Evolutionary conservation across 2,888 invertebrate species (phyloP), one percentile per base, ranked within the genome.

Genomic region (Aphidius colemani): DNA sequence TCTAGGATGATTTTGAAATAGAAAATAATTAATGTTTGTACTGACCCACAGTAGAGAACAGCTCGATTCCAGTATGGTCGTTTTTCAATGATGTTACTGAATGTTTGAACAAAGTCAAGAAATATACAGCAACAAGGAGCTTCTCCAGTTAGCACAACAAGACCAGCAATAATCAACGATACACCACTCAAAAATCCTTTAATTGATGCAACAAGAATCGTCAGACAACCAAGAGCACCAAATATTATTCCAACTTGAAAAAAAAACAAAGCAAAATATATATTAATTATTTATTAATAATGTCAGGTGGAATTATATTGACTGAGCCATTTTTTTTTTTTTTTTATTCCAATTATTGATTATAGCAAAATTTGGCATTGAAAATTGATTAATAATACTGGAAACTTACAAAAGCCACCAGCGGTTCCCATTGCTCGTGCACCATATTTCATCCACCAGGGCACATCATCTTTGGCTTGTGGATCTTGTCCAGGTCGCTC

Each of bases 121-220:
- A 96, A 98, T 85, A 95, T 88, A 84, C 97, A 98, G 84, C 97
- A 98, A 82, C 95, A 98, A 0, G 98, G 98, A 49, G 98, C 97
- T 84, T 98, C 98, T 75, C 97, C 88, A 53, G 92, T 89, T 72
- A 96, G 87, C 67, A 95, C 89, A 67, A 94, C 78, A 84, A 98
- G 95, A 49, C 96, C 98, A 67, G 93, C 90, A 68, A 95, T 77
- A 89, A 95, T 93, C 86, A 94, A 93, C 88, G 92, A 90, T 75
- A 94, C 88, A 67, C 94, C 95, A 59, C 90, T 88, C 56, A 95
- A 83, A 64, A 95, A 85, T 80, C 93, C 92, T 50, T 77, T 67
- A 53, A 91, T 85, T 71, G 88, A 80, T 48, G 87, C 85, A 1
- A 88, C 70, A 45, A 92, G 75, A 70, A 95, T 88, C 57, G 88